Evolutionary conservation across 2,888 invertebrate genomes (phyloP).

Genomic region (Rhimphoctona megacephalus): DNA sequence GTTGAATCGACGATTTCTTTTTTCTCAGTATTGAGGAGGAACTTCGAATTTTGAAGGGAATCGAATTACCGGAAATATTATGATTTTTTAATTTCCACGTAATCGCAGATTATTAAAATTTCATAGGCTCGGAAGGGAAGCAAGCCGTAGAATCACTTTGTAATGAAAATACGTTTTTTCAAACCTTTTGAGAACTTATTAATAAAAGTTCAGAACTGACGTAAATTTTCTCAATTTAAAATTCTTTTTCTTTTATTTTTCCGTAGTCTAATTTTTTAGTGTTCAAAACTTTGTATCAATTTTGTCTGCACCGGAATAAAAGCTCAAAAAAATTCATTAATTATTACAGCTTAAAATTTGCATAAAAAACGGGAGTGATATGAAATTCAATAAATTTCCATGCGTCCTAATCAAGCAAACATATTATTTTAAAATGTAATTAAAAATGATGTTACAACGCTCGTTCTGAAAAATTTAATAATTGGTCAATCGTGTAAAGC

Average conservation of each 20-base stretch:
- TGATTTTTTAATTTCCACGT: no score
- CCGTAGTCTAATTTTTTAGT: not conserved
- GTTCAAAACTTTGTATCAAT: not conserved
- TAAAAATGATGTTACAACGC: not conserved
- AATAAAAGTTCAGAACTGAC: no score
- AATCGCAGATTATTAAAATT: no score
- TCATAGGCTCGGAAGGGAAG: no score
- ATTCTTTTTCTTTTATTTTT: not conserved
- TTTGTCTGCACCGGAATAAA: not conserved
- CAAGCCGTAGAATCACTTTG: not conserved
- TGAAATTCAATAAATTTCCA: not conserved
- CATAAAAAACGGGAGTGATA: not conserved
- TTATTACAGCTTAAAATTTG: not conserved
- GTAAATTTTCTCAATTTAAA: not conserved
- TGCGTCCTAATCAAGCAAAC: not conserved
- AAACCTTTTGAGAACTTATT: no score
- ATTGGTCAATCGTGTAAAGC: conserved; percentile 10
- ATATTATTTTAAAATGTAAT: not conserved
- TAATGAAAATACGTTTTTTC: not conserved
- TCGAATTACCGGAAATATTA: not conserved
- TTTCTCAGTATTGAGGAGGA: not conserved
- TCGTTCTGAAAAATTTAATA: not conserved
- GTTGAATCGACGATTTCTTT: no score
- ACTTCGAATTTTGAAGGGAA: not conserved
- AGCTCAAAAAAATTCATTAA: not conserved